phyloP scores from a whole-genome alignment of 2,797 vertebrate genomes.

The Galago senegalensis region DNA sequence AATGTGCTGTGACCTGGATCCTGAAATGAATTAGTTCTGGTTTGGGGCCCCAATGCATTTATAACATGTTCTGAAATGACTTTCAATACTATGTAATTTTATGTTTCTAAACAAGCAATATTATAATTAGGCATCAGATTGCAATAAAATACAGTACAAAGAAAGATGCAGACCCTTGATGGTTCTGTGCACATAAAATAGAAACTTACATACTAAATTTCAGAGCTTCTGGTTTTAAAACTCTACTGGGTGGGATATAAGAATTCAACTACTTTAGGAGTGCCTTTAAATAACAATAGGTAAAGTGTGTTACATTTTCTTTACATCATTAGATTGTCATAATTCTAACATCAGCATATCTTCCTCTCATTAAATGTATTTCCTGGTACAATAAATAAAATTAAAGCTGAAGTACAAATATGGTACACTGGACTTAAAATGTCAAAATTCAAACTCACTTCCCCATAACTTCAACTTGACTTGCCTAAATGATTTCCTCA shows the following conservation, averaged over 20 bases:
- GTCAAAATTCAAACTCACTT: background rate
- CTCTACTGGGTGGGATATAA: background rate
- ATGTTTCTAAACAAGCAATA: background rate
- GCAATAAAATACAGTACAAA: background rate
- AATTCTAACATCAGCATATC: background rate
- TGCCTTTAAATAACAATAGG: background rate
- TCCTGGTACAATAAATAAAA: background rate
- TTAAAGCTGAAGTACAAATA: background rate
- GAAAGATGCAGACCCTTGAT: background rate
- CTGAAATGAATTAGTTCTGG: conserved; percentile 1
- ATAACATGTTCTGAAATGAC: background rate
- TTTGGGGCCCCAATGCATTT: background rate
- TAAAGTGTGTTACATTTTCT: background rate
- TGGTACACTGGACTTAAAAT: background rate
- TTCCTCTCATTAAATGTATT: background rate
- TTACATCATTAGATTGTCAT: background rate
- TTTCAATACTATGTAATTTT: background rate
- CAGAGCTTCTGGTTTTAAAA: background rate
- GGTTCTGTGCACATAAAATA: background rate
- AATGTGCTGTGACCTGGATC: background rate
- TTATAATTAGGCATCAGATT: background rate
- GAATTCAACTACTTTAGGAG: background rate
- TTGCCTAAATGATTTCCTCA: background rate
- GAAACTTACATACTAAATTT: background rate
- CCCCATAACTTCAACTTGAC: background rate